Conservation (phyloP, 2,797 vertebrate species). For the Anas bernieri region DNA sequence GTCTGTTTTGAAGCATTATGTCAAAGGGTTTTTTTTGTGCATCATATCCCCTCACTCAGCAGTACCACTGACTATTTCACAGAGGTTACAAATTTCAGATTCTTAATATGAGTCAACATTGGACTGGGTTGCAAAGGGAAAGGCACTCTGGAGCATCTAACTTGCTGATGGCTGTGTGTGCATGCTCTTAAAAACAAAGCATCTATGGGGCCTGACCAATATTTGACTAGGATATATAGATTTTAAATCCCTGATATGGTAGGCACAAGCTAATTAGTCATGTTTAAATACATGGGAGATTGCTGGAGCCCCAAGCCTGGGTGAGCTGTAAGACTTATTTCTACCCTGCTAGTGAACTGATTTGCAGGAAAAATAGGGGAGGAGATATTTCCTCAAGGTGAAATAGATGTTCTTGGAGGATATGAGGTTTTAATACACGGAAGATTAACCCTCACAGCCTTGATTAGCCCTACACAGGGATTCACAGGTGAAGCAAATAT, state of each 20-base stretch:
- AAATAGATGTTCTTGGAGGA: neutral
- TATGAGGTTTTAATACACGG: neutral
- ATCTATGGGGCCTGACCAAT: neutral
- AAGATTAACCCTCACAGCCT: neutral
- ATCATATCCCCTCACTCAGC: neutral
- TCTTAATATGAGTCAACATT: neutral
- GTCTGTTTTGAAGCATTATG: neutral
- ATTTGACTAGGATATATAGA: neutral
- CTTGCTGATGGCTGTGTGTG: neutral
- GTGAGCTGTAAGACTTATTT: neutral
- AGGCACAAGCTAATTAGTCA: slow-evolving; percentile 29
- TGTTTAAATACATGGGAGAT: neutral
- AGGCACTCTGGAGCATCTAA: neutral
- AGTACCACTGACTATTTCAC: neutral
- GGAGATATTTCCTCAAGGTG: neutral
- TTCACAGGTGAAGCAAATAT: neutral
- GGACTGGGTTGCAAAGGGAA: neutral
- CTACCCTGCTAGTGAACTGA: neutral
- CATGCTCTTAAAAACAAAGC: neutral
- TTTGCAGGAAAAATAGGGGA: neutral
- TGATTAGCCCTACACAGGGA: neutral
- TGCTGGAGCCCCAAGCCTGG: neutral
- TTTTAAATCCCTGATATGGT: neutral
- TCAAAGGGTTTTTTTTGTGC: neutral
- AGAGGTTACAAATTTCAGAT: slow-evolving; percentile 4